Evolutionary conservation across 2,888 invertebrate genomes (phyloP).

Genomic region (Latheticus oryzae): DNA sequence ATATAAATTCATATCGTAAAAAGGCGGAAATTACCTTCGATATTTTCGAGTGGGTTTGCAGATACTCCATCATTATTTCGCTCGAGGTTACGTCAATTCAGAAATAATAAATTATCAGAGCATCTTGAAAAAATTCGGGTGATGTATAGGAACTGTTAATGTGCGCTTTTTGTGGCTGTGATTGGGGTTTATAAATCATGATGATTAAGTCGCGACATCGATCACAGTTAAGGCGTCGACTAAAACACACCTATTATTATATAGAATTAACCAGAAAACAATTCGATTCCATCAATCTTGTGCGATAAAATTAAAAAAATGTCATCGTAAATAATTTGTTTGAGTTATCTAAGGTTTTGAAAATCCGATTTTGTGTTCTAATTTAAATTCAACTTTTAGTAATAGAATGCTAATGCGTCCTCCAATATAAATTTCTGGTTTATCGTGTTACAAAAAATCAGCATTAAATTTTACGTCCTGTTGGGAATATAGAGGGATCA

Average conservation of each 20-base stretch:
- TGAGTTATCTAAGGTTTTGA: too few relatives aligned
- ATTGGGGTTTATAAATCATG: constrained; percentile 18
- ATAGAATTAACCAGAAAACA: too few relatives aligned
- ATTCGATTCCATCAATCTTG: too few relatives aligned
- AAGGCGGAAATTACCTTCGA: constrained; percentile 44
- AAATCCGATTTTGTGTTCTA: too few relatives aligned
- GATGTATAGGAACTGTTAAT: constrained; percentile 18
- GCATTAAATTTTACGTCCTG: constrained; percentile 3
- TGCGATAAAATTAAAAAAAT: too few relatives aligned
- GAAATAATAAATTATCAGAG: constrained; percentile 31
- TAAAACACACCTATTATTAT: too few relatives aligned
- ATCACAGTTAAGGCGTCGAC: too few relatives aligned
- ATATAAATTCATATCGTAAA: constrained; percentile 41
- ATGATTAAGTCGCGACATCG: constrained; percentile 1
- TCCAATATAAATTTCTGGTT: constrained; percentile 3
- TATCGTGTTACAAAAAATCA: constrained; percentile 5
- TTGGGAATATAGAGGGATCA: constrained; percentile 12
- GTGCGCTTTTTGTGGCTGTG: constrained; percentile 4
- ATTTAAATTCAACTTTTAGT: too few relatives aligned
- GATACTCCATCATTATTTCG: constrained; percentile 31
- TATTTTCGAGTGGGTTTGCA: constrained; percentile 39
- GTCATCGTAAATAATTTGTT: too few relatives aligned
- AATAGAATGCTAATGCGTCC: constrained; percentile 1
- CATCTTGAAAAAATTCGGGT: constrained; percentile 17
- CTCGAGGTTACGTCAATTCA: constrained; percentile 16